Conservation (phyloP, 2,113 vertebrate genomes). For the Microcebus tavaratra region DNA sequence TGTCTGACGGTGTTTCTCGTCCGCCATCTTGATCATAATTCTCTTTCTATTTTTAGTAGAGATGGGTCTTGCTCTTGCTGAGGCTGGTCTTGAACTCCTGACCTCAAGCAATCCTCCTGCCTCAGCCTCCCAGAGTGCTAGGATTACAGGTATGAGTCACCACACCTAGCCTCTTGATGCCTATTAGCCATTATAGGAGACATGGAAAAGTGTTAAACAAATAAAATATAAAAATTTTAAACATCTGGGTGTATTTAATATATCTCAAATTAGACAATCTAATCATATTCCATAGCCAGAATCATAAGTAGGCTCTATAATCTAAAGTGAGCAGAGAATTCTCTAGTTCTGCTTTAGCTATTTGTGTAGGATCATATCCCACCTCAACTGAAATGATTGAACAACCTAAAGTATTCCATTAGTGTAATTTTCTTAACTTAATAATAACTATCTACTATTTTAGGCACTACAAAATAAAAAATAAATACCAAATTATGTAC, state of each 20-base stretch:
- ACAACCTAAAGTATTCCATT: not conserved
- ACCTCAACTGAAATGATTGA: not conserved
- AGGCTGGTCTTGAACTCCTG: too few species aligned
- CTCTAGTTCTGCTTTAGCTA: not conserved
- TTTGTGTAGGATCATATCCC: not conserved
- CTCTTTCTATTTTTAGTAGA: too few species aligned
- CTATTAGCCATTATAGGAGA: not conserved
- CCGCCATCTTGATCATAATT: too few species aligned
- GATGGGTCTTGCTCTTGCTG: too few species aligned
- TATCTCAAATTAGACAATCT: slow-evolving; percentile 15
- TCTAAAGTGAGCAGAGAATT: slow-evolving; percentile 34
- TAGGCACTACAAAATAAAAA: slow-evolving; percentile 40
- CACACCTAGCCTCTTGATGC: not conserved
- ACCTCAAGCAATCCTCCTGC: too few species aligned
- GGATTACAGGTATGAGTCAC: too few species aligned
- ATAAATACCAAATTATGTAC: not conserved
- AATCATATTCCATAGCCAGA: not conserved
- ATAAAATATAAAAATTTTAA: slow-evolving; percentile 35
- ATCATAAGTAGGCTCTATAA: slow-evolving; percentile 28
- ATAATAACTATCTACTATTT: slow-evolving; percentile 42
- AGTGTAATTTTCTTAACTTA: slow-evolving; percentile 42
- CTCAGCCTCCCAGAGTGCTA: too few species aligned
- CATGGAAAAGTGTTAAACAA: not conserved
- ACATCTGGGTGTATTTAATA: not conserved
- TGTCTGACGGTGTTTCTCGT: too few species aligned